Evolutionary conservation across 2,113 vertebrate species (phyloP).

Genomic region (Phrynosoma platyrhinos): DNA sequence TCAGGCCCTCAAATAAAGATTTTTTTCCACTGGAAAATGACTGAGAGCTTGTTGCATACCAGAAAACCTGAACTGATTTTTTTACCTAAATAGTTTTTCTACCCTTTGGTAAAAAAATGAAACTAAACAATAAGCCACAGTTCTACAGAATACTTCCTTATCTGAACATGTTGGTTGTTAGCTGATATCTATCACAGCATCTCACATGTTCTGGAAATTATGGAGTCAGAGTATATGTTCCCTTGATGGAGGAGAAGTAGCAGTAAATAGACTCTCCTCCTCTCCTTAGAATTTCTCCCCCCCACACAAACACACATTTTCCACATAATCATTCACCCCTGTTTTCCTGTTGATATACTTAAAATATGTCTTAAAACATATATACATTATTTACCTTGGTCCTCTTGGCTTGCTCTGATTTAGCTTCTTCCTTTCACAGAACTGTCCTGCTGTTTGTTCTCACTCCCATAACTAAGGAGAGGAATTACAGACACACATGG

Average conservation of each 20-base stretch:
- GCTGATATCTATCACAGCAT: neutral
- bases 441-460: too few relatives aligned
- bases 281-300: too few relatives aligned
- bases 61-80: neutral
- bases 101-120: neutral
- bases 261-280: neutral
- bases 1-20: neutral
- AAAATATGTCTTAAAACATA: neutral
- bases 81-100: neutral
- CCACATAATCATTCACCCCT: neutral
- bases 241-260: neutral
- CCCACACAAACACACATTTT: neutral
- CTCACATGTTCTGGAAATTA: neutral
- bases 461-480: too few relatives aligned
- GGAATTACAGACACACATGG: too few relatives aligned
- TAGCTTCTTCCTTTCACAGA: too few relatives aligned
- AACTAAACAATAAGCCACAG: neutral
- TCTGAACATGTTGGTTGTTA: neutral
- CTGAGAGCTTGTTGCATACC: neutral
- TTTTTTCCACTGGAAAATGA: neutral
- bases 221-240: neutral
- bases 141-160: neutral
- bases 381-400: neutral
- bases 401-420: neutral
- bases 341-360: neutral